These are phyloP conservation scores for Zapornia atra DNA, from an alignment of 2,113 vertebrate genomes.

Conservation along the genomic window DNA sequence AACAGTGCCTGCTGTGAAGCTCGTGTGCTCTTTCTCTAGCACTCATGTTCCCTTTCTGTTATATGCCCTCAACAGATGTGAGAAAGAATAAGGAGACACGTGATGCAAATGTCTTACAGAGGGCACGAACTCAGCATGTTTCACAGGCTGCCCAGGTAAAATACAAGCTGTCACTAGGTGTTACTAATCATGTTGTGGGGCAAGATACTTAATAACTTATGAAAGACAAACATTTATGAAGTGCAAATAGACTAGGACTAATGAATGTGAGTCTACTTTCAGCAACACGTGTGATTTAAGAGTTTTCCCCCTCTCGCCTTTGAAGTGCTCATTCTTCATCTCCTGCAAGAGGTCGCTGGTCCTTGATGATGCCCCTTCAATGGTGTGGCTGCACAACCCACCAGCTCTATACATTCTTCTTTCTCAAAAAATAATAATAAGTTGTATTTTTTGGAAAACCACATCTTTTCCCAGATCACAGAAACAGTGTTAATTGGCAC, in stretches of 20 bases:
- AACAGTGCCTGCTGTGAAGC: neutral
- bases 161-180: neutral
- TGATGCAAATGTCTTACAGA: neutral
- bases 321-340: neutral
- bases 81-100: neutral
- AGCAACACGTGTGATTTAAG: neutral
- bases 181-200: neutral
- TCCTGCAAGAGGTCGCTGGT: neutral
- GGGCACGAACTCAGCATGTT: neutral
- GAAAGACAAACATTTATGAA: neutral
- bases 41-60: slow-evolving; percentile 1
- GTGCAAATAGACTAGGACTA: neutral
- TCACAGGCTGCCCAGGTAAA: slow-evolving; percentile 13
- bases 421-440: neutral
- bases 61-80: neutral
- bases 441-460: neutral
- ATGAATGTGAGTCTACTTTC: neutral
- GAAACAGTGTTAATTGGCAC: neutral
- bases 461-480: neutral
- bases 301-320: neutral
- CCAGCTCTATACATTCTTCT: neutral
- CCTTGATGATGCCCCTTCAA: neutral
- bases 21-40: neutral
- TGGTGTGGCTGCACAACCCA: neutral
- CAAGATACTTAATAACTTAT: neutral